Base-by-base conservation (phyloP, 2,888 invertebrate species). In the Formica aserva region DNA sequence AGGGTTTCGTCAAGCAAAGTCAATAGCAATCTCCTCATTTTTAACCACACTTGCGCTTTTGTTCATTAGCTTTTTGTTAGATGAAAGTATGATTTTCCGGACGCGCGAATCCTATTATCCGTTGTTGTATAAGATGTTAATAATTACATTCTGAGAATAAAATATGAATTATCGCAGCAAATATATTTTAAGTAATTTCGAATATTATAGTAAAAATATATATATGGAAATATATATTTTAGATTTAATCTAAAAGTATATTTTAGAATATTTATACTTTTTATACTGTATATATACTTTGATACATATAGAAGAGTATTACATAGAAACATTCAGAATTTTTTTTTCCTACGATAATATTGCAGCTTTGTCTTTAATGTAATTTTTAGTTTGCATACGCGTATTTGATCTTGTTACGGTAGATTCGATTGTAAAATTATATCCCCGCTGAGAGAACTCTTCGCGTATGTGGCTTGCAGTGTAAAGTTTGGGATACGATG, bases 11-110 rank as follows among this genome's bases (percentile, higher is more conserved):
- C 32, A 29, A 69, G 62, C 81, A 66, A 80, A 76, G 35, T 52
- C 71, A 81, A 38, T 38, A 5, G 15, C 6, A 15, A 18, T 32
- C 32, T 18, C 18, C 32, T 18, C 62, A 18, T 62, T 32, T 62
- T 76, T 65, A 65, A 76, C 35, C 35, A 38, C 41, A 63, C 35
- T 74, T 22, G 55, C 83, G 67, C 62, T 83, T 83, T 45, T 63
- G 67, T 60, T 65, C 52, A 35, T 35, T 55, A 67, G 41, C 67
- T 38, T 11, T 67, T 4, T 60, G 78, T 86, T 71, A 80, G 60
- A 69, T 62, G 41, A 29, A 18, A 11, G 63, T 62, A 77, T 84
- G n/a, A 63, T 26, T 81, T 38, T 55, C n/a, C 29, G 9, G 63
- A 62, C 6, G 57, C 29, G 18, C 1, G 13, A 57, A n/a, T n/a